phyloP scores from a whole-genome alignment of 2,888 invertebrate genomes.

The Drosophila longiperda region DNA sequence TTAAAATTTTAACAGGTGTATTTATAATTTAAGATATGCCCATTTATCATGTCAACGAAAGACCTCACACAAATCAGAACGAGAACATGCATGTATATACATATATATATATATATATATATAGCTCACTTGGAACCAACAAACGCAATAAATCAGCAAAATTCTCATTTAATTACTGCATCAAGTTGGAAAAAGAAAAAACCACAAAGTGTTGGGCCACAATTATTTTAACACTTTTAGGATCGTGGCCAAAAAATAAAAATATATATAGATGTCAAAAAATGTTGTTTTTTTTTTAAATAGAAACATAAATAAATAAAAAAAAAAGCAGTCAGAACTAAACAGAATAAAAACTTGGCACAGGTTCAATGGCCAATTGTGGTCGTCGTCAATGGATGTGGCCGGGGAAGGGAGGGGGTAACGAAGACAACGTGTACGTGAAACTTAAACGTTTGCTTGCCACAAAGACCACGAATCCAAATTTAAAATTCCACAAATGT shows the following conservation, averaged over 20 bases:
- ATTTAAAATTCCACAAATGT: conserved; percentile 79
- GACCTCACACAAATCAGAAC: conserved; percentile 6
- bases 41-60: conserved; percentile 3
- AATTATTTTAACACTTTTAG: conserved; percentile 62
- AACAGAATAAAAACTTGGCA: conserved; percentile 74
- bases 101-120: neutral
- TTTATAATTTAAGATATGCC: neutral
- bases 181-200: conserved; percentile 59
- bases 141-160: conserved; percentile 45
- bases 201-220: conserved; percentile 59
- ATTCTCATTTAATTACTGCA: conserved; percentile 46
- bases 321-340: conserved; percentile 11
- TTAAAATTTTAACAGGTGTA: neutral
- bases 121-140: neutral
- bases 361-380: conserved; percentile 81
- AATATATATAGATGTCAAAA: conserved; percentile 8
- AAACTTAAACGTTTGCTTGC: conserved; percentile 28
- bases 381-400: conserved; percentile 5
- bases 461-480: conserved; percentile 56
- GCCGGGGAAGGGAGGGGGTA: neutral
- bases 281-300: neutral
- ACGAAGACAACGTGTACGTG: conserved; percentile 18
- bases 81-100: neutral
- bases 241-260: conserved; percentile 57
- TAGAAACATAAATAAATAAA: conserved; percentile 34